Evolutionary conservation across 2,888 invertebrate genomes (phyloP).

Genomic region (Masnerella sp.): DNA sequence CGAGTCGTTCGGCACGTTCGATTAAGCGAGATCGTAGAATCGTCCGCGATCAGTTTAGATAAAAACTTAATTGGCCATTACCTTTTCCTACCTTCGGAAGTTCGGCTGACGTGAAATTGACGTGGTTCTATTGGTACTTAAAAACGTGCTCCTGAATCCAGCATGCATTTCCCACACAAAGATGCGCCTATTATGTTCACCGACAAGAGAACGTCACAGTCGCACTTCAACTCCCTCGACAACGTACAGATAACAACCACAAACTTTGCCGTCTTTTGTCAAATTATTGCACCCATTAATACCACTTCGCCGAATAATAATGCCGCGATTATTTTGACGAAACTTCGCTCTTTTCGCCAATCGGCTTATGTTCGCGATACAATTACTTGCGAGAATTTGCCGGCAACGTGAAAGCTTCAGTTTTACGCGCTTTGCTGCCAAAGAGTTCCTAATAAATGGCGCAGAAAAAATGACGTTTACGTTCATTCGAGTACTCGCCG

Average conservation of each 20-base stretch:
- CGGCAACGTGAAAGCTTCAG: no score
- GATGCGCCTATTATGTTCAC: constrained; percentile 30
- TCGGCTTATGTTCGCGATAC: constrained; percentile 14
- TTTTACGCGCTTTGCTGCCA: no score
- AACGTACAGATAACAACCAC: constrained; percentile 35
- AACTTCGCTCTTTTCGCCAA: background rate
- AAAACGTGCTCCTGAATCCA: constrained; percentile 72
- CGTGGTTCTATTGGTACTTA: constrained; percentile 61
- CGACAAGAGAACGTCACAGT: constrained; percentile 39
- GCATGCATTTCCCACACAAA: constrained; percentile 68
- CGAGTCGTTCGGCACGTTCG: constrained; percentile 5
- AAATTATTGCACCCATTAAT: constrained; percentile 32
- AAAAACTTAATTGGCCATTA: constrained; percentile 57
- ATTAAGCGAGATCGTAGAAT: constrained; percentile 11
- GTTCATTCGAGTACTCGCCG: background rate
- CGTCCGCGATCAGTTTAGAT: constrained; percentile 21
- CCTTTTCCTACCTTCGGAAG: constrained; percentile 62
- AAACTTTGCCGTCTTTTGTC: constrained; percentile 32
- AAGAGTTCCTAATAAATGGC: no score
- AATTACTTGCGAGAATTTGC: no score
- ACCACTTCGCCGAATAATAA: constrained; percentile 21
- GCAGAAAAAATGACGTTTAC: no score
- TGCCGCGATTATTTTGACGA: background rate
- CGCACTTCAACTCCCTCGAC: constrained; percentile 38
- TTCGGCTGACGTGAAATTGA: constrained; percentile 50